Evolutionary conservation across 2,888 invertebrate genomes (phyloP), one percentile per base, ranked within the genome.

Genomic region (Lacanobia wlatinum): DNA sequence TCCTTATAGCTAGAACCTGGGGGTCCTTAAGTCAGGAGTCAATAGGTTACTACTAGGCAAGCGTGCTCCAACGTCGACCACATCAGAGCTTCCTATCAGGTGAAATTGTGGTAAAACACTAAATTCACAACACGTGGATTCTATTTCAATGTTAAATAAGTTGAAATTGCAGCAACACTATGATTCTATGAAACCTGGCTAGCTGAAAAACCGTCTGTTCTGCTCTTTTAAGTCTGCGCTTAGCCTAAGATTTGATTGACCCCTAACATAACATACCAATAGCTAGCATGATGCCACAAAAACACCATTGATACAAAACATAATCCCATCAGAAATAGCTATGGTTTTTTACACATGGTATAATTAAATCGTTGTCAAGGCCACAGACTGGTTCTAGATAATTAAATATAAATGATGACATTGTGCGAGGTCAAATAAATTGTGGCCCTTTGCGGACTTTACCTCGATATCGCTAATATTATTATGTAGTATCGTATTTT

Each of bases 281-380:
- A 28, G 2, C n/a, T 38, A 76, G 23, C 21, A 68, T 28, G 16
- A 18, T 59, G 18, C 52, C 23, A 67, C 14, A 59, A 34, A 55
- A 73, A 77, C 50, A 48, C 40, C 28, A 70, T 60, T 1, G 55
- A 73, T 71, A 70, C 12, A 61, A 74, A 48, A 62, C 62, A 48
- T 66, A 55, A 53, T 72, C 56, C 55, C 73, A 67, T 75, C 73
- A 72, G 38, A 82, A 73, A 65, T 67, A 70, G 40, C 70, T 53
- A 79, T 61, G 72, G 63, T 77, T 69, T 68, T 70, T 64, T 70
- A 73, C 40, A 68, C n/a, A n/a, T 67, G 46, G 43, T 55, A 59
- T 73, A 73, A 84, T 73, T 82, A 67, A 84, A 62, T 73, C n/a
- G 52, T 52, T 72, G n/a, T 34, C 84, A 84, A 84, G 84, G 84